These are phyloP conservation scores for Stictonetta naevosa DNA, from an alignment of 2,113 vertebrate genomes.

Conservation along the genomic window DNA sequence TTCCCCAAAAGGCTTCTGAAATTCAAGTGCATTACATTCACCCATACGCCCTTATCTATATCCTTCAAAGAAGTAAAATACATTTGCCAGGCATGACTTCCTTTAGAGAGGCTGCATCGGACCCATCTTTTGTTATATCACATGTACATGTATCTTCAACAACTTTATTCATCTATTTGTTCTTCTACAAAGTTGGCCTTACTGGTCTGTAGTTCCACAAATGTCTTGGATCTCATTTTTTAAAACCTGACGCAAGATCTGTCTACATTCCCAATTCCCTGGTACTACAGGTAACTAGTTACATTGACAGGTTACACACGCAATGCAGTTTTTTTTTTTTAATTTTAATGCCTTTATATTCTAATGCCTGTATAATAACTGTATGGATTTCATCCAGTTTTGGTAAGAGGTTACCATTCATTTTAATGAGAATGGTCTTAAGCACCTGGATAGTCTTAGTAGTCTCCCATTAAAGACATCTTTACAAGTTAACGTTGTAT, in stretches of 20 bases:
- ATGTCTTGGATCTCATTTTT: neutral
- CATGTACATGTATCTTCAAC: neutral
- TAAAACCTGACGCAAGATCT: neutral
- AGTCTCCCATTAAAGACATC: neutral
- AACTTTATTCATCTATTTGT: neutral
- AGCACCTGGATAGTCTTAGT: neutral
- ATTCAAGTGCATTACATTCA: neutral
- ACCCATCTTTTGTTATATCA: neutral
- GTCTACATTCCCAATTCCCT: neutral
- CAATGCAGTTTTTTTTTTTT: neutral
- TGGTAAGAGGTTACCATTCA: neutral
- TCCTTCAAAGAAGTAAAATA: neutral
- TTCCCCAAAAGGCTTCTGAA: neutral
- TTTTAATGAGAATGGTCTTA: neutral
- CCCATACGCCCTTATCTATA: neutral
- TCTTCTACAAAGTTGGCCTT: neutral
- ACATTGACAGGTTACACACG: neutral
- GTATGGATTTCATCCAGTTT: neutral
- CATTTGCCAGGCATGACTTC: neutral
- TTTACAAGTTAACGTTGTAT: neutral
- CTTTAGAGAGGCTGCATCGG: neutral
- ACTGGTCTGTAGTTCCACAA: neutral
- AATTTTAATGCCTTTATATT: neutral
- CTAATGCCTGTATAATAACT: neutral
- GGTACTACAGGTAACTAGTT: neutral